These are phyloP conservation scores for Labia minor DNA, from an alignment of 2,888 invertebrate species.

Conservation along the genomic window DNA sequence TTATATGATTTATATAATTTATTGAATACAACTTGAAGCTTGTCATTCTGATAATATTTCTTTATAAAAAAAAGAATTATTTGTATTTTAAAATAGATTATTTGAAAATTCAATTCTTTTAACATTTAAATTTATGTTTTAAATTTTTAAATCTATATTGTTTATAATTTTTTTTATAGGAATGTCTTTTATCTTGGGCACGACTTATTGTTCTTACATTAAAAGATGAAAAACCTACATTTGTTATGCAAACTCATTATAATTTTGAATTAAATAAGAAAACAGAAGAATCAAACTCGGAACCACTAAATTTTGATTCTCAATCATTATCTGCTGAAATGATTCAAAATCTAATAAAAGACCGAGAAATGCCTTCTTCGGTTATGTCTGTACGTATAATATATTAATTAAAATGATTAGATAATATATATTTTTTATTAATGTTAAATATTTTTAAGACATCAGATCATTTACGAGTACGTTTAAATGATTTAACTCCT, in stretches of 20 bases:
- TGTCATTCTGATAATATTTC: too few relatives aligned
- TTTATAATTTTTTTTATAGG: neutral
- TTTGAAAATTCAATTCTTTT: too few relatives aligned
- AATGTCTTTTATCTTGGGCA: neutral
- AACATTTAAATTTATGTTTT: too few relatives aligned
- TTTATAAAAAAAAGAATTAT: too few relatives aligned
- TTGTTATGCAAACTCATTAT: neutral
- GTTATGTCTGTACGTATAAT: neutral
- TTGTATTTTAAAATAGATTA: too few relatives aligned
- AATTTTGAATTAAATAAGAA: neutral
- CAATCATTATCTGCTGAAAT: neutral
- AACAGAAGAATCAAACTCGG: neutral
- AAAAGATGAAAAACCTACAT: neutral
- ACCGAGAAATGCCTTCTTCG: neutral
- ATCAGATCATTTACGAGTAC: neutral
- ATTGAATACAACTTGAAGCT: too few relatives aligned
- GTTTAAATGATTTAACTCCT: neutral
- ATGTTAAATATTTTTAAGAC: neutral
- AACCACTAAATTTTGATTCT: neutral
- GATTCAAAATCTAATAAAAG: neutral
- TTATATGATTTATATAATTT: too few relatives aligned
- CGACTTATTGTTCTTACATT: neutral
- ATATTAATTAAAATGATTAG: too few relatives aligned
- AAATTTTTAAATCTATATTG: too few relatives aligned
- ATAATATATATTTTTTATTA: too few relatives aligned